A percentile compares a stretch with the other conserved stretches of the same genome.
Conservation (phyloP, 2,797 vertebrate species). For the Sebastes trivittatus region DNA sequence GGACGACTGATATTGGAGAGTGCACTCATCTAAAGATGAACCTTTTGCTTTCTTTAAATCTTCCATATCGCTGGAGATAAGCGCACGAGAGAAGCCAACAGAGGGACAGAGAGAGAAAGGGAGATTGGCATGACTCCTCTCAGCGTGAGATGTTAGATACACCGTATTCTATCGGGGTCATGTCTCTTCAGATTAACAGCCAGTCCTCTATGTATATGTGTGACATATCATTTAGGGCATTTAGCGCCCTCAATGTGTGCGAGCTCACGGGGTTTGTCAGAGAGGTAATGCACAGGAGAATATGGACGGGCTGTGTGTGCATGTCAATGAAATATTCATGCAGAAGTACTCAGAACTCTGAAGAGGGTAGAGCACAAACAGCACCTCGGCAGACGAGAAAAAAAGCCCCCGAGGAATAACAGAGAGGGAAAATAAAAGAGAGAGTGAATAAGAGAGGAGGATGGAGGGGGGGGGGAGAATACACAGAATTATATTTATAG, state of each 20-base stretch:
- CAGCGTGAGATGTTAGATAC: slow-evolving; percentile 16
- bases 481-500: slow-evolving; percentile 51
- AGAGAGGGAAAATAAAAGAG: slow-evolving; percentile 35
- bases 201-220: not conserved
- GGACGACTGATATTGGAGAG: slow-evolving; percentile 40
- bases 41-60: slow-evolving; percentile 49
- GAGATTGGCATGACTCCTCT: slow-evolving; percentile 7
- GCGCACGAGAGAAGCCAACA: not conserved
- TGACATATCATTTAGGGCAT: slow-evolving; percentile 37
- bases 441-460: slow-evolving; percentile 30
- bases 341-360: slow-evolving; percentile 67
- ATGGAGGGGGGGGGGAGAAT: not conserved
- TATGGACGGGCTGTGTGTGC: slow-evolving; percentile 46
- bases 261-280: slow-evolving; percentile 35
- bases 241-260: slow-evolving; percentile 1
- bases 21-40: slow-evolving; percentile 56
- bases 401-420: slow-evolving; percentile 51
- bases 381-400: slow-evolving; percentile 57
- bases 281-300: slow-evolving; percentile 57
- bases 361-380: slow-evolving; percentile 67
- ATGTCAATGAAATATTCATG: slow-evolving; percentile 76
- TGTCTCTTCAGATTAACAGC: slow-evolving; percentile 38
- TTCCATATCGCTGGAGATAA: slow-evolving; percentile 46
- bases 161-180: slow-evolving; percentile 16
- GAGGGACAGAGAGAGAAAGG: not conserved